Base-by-base conservation (phyloP, 2,797 vertebrate genomes). In the Pteropus rufus region DNA sequence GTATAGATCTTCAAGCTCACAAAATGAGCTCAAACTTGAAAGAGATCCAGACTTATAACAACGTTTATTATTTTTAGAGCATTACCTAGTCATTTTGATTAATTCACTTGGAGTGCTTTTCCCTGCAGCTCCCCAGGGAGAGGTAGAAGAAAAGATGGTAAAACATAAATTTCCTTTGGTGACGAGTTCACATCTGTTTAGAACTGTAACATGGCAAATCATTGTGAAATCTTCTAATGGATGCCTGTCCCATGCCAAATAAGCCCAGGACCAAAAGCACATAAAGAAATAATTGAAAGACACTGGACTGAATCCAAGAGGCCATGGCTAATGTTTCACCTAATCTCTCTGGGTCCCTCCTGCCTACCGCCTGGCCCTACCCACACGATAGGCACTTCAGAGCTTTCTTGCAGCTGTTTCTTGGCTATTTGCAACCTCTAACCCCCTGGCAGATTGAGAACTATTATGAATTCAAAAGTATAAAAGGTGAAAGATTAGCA, bases 281-380 rank as follows among this genome's bases (percentile, higher is more conserved):
- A 98, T 98, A 98, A 98, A 98, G 98, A 98, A 98, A 98, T 98
- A 97, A 98, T 98, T 98, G 98, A 98, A 98, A 98, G 98, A 96
- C 91, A 65, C 95, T 98, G 98, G 98, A 96, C 85, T 76, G 36
- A 84, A 91, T 98, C 98, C 98, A 98, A 96, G 96, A 94, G 97
- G 95, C 97, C 29, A 2, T 84, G 97, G 98, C 98, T 98, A 98
- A 98, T 98, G 96, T 98, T 98, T 98, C 97, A 98, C 98, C 98
- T 98, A 98, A 98, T 95, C 98, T 98, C 97, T 96, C 95, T 65
- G 9, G n/a, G 34, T 72, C 96, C 95, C 80, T 95, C 87, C 94
- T 72, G 93, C 82, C 4, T 64, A 26, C 6, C 10, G 56, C 64
- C 64, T 10, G 24, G 94, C 81, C 95, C 96, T 95, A 96, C 97